phyloP scores from a whole-genome alignment of 2,888 invertebrate genomes.

The Standfussiana lucernea region DNA sequence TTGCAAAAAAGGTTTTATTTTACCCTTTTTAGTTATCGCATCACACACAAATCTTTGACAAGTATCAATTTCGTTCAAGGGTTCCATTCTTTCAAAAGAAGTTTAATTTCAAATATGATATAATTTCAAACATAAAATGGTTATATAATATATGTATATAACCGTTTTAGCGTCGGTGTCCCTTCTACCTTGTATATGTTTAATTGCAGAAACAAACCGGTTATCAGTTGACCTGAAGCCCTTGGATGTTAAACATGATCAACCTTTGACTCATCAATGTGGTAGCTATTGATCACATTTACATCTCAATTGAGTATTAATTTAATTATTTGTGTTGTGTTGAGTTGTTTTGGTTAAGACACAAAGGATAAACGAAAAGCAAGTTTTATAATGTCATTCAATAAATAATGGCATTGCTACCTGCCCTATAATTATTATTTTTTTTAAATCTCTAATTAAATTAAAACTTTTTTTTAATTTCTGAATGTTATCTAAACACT shows the following conservation, averaged over 20 bases:
- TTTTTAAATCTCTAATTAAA: neutral
- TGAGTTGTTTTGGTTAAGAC: neutral
- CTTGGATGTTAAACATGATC: neutral
- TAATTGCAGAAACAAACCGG: conserved; percentile 6
- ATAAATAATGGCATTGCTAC: neutral
- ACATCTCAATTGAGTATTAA: conserved; percentile 25
- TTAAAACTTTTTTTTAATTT: neutral
- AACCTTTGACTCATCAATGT: conserved; percentile 42
- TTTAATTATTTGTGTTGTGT: neutral
- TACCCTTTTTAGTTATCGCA: too few species aligned
- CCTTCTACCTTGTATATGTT: too few species aligned
- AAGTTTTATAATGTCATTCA: neutral
- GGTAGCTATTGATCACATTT: conserved; percentile 15
- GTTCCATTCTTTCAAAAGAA: neutral
- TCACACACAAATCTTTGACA: too few species aligned
- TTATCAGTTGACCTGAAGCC: conserved; percentile 33
- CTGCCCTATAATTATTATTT: too few species aligned
- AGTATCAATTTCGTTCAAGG: too few species aligned
- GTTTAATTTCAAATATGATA: neutral
- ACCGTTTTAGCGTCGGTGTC: too few species aligned
- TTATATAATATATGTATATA: too few species aligned
- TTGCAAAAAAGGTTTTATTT: too few species aligned
- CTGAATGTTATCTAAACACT: neutral
- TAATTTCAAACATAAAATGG: too few species aligned
- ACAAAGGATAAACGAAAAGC: neutral